Evolutionary conservation across 2,888 invertebrate species (phyloP), one percentile per base, ranked within the genome.

Genomic region (Erebia ligea): DNA sequence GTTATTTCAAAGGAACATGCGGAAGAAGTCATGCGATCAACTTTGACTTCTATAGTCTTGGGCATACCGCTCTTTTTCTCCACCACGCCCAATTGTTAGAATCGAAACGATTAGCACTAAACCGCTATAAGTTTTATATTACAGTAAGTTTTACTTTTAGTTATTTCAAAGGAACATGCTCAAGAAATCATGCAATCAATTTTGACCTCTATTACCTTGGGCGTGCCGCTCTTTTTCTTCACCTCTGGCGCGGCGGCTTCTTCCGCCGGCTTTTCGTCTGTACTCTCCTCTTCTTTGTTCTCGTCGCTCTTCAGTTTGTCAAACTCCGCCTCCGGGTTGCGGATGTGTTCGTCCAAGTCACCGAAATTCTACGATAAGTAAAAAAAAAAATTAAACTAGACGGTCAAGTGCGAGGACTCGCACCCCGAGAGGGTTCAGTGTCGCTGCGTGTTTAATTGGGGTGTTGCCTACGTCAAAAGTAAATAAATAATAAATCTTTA

Each of bases 251-350:
- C 77, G 6, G 70, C 81, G 71, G 77, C 88, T 48, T 83, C 91
- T 0, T 89, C 81, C 11, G 86, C 84, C 19, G 79, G 73, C 25
- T 80, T 82, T 11, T 80, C 81, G 5, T 80, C 86, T 25, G 76
- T 86, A 21, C 80, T 89, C 1, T 91, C 87, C 15, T 93, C 93
- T 42, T 62, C 62, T 2, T 61, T 21, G 0, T 91, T 92, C 40
- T 87, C 73, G 0, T 87, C 94, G 76, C 95, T 95, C 76, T 96
- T 95, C 69, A 97, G 90, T 79, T 96, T 95, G 81, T 97, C 96
- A 80, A 97, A 97, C 69, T 96, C 95, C 40, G 95, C 95, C 76
- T 96, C 96, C 0, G 95, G 93, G 77, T 95, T 94, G 75, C 85
- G 87, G 0, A 83, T 91, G 68, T 93, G 91, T 21, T 94, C 95